Evolutionary conservation across 2,797 vertebrate species (phyloP), one percentile per base, ranked within the genome.

Genomic region (Coendou prehensilis): DNA sequence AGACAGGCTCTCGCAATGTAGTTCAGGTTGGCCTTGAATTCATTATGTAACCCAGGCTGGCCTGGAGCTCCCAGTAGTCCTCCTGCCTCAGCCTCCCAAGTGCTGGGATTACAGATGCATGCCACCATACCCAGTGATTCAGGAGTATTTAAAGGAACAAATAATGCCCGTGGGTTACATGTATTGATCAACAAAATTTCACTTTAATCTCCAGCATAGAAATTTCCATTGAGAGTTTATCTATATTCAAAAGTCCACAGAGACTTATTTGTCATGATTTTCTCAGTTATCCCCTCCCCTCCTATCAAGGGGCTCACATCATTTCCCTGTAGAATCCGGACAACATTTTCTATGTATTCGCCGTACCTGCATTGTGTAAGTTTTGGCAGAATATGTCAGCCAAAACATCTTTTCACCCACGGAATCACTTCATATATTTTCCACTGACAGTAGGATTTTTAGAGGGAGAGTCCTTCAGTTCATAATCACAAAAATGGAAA

Each of bases 401-500:
- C 15, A 56, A 91, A 89, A 59, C 13, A 0, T 26, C 2, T 63
- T 82, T 85, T 87, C 33, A 80, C 57, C 41, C 50, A 88, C 5
- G 22, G 45, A 88, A 89, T 96, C 45, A 91, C 54, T 83, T 90
- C 47, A 47, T 61, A 2, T 33, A 20, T 15, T 85, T 82, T 73
- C 45, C 28, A 87, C 20, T 6, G n/a, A 93, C 86, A n/a, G 67
- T 47, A 81, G 78, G 82, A 6, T 13, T 88, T 85, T 89, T 84
- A 52, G 28, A 95, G 52, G n/a, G 50, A 91, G n/a, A 10, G 10
- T 59, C 78, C 33, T 80, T 83, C 33, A 88, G 63, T 91, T 92
- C 50, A 97, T 89, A 95, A 97, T 90, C 96, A 69, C 84, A 88
- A 75, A 96, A 95, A 91, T 93, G 94, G 93, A 88, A 64, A 92